Percentiles rank a stretch among this genome's conserved stretches.
Conservation (phyloP, 2,797 vertebrate species). For the Masticophis lateralis region DNA sequence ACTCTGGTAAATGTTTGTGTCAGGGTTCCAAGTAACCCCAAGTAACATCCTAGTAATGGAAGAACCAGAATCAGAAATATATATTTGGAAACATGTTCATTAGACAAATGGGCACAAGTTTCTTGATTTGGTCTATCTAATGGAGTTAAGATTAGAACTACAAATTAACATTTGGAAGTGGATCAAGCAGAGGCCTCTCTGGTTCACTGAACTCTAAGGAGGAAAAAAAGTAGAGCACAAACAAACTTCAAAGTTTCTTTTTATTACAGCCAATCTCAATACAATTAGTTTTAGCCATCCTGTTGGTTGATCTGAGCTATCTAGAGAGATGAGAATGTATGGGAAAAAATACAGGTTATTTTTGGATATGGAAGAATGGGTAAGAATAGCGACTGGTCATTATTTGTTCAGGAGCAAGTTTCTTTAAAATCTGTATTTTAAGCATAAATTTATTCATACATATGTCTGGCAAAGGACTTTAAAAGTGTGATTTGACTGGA, state of each 20-base stretch:
- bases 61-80: neutral
- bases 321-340: neutral
- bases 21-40: no score
- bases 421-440: neutral
- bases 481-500: neutral
- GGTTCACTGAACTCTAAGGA: neutral
- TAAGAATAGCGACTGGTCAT: neutral
- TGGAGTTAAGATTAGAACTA: neutral
- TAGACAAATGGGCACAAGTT: neutral
- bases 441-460: neutral
- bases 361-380: neutral
- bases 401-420: neutral
- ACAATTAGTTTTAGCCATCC: neutral
- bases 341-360: neutral
- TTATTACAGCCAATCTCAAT: neutral
- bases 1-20: neutral
- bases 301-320: neutral
- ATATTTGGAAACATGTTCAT: neutral
- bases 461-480: neutral
- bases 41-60: neutral
- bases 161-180: neutral
- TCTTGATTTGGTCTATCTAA: neutral
- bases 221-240: neutral
- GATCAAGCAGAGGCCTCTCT: neutral
- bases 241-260: neutral